Evolutionary conservation across 1,140 invertebrate genomes (phyloP), one percentile per base, ranked within the genome.

Genomic region (Stegodyphus mimosarum): DNA sequence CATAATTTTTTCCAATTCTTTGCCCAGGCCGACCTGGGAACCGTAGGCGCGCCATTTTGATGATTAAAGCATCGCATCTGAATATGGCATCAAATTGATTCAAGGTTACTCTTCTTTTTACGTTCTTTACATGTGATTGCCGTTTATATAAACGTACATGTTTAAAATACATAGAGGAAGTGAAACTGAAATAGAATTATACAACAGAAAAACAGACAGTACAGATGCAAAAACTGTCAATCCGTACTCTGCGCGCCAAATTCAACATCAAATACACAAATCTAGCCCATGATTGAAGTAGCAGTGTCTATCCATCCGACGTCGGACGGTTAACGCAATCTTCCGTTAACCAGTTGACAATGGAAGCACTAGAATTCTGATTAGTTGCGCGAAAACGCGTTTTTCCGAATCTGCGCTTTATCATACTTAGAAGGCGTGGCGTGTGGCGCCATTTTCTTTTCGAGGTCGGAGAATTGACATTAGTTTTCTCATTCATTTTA

Each of bases 21-120:
- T 89, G 90, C 53, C 90, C 90, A 80, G 90, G 90, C 86, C 90
- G 89, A 83, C 90, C 90, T 71, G 90, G 90, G 88, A 91, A 91
- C 70, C 90, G 87, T 76, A 90, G 87, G 86, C 90, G 89, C 90
- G 90, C 90, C 90, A 91, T 90, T 87, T 87, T 87, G 79, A 76
- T 77, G 63, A 86, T 86, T 55, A 84, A 75, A 84, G 81, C 60
- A 84, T 84, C 66, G 73, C 81, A 84, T 84, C 81, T 52, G 81
- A 84, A 63, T 69, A 76, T 66, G 71, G 72, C 81, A 84, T 83
- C 81, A 69, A 84, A 84, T 75, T 60, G 72, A 75, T 64, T 84
- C 81, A 84, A 84, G 81, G 81, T 84, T 84, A 84, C 63, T 60
- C 71, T 75, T 76, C 81, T 75, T 66, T 76, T 84, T 52, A 53